Evolutionary conservation across 2,113 vertebrate species (phyloP), one percentile per base, ranked within the genome.

Genomic region (Aspiorhynchus laticeps): DNA sequence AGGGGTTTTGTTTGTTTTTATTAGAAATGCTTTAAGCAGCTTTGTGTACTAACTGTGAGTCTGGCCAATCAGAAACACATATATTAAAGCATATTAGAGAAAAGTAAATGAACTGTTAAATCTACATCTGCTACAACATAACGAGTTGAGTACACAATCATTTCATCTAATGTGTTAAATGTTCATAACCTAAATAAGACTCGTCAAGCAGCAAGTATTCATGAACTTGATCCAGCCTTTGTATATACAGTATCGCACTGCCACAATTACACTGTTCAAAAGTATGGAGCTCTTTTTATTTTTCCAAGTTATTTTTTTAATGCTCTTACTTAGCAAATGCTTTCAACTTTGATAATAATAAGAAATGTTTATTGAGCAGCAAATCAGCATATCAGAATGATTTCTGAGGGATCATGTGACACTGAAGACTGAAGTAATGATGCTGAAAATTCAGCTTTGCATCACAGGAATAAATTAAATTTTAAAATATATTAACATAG

Each of bases 111-210:
- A 80, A 41, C 79, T 80, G 79, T 41, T 80, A 36, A 41, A 80
- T 80, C 79, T 63, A 80, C 79, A 80, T 80, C 79, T 80, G 79
- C 79, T 63, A 26, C 79, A 33, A 41, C 56, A 80, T 63, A 24
- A 41, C 2, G 33, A 80, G 56, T 14, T 80, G 79, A 63, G 53
- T 36, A 63, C 11, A 38, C 33, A 61, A 63, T 61, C 3, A 80
- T 80, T 43, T 80, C 0, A 14, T 80, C 33, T 80, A 26, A 80
- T 80, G 41, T 59, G 53, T 41, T 41, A 63, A 80, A 46, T 80
- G 12, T 63, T 80, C 56, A 80, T 19, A 26, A 80, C 8, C 43
- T 17, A 24, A 77, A 77, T 61, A n/a, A 3, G 56, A 61, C 2
- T 59, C 2, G 56, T 59, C 56, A 24, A 61, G 56, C 56, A 61